Percentiles rank a stretch among this genome's conserved stretches.
These are phyloP conservation scores for Hypomecis punctinalis DNA, from an alignment of 2,888 invertebrate species.

Conservation along the genomic window DNA sequence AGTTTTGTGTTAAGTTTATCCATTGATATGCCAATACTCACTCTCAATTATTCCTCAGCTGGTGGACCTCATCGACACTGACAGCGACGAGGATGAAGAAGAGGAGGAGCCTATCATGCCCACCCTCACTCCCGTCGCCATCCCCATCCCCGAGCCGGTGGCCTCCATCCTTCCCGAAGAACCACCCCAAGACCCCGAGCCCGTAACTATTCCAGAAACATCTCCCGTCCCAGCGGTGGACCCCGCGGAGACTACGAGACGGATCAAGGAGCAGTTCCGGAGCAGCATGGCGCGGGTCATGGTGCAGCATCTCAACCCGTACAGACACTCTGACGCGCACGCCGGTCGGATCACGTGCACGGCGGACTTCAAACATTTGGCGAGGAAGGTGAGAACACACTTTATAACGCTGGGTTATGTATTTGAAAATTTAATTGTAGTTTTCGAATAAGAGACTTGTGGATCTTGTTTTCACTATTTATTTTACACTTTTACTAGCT, in stretches of 20 bases:
- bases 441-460: no score
- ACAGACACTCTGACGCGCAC: slow-evolving; percentile 93
- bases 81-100: slow-evolving; percentile 58
- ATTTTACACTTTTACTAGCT: no score
- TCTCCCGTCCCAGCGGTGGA: slow-evolving; percentile 54
- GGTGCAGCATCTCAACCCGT: slow-evolving; percentile 94
- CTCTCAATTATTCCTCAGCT: slow-evolving; percentile 35
- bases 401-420: no score
- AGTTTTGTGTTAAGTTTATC: no score
- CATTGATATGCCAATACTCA: neutral
- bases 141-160: neutral
- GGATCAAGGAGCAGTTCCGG: slow-evolving; percentile 94
- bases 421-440: no score
- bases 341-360: slow-evolving; percentile 94
- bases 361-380: slow-evolving; percentile 97
- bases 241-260: slow-evolving; percentile 84
- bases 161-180: slow-evolving; percentile 46
- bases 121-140: slow-evolving; percentile 19
- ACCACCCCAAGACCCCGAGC: slow-evolving; percentile 44
- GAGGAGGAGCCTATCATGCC: slow-evolving; percentile 24
- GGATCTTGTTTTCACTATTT: no score
- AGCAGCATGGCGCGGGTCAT: slow-evolving; percentile 92
- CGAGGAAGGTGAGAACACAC: slow-evolving; percentile 93
- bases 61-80: slow-evolving; percentile 73
- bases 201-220: neutral